phyloP scores from a whole-genome alignment of 2,797 vertebrate genomes.

The Caiman crocodilus region DNA sequence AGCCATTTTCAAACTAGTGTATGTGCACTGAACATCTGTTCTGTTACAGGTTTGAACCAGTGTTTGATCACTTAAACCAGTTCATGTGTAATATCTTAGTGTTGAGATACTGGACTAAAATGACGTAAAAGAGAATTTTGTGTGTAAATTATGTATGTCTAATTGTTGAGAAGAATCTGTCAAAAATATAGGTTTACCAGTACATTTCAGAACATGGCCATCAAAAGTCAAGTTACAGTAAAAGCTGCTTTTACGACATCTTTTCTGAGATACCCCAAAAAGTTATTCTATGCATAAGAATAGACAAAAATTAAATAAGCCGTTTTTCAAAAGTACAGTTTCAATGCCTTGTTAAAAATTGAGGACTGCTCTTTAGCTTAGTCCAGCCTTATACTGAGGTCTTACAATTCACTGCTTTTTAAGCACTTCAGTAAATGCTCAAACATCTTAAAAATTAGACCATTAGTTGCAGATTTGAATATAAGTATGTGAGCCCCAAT shows the following conservation, averaged over 20 bases:
- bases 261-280: neutral
- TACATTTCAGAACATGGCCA: neutral
- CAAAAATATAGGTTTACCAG: neutral
- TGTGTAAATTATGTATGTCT: neutral
- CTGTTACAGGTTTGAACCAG: no score
- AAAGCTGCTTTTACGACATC: neutral
- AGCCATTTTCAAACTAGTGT: no score
- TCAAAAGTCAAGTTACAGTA: neutral
- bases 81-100: no score
- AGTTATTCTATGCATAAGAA: neutral
- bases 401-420: neutral
- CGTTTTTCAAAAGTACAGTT: neutral
- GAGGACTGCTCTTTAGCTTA: neutral
- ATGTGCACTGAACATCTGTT: no score
- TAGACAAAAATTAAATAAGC: neutral
- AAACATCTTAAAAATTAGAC: neutral
- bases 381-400: neutral
- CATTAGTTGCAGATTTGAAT: neutral
- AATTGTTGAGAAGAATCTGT: neutral
- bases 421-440: neutral
- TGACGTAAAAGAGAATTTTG: neutral
- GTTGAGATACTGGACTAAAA: neutral
- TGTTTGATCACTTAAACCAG: no score
- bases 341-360: neutral
- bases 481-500: neutral